Base-by-base conservation (phyloP, 2,888 invertebrate species). In the Ectobius pallidus region DNA sequence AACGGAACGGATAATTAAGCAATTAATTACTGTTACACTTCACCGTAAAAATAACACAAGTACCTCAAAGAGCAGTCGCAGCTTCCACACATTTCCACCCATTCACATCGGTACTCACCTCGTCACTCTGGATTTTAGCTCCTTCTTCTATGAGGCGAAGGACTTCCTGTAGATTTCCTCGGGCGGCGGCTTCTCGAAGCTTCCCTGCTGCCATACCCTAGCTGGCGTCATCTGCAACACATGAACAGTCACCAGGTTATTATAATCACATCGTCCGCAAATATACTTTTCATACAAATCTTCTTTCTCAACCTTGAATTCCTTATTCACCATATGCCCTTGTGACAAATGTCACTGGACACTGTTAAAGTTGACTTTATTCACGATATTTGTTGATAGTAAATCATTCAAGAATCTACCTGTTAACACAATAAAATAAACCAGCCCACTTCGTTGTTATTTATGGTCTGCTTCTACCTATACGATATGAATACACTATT, bases 141-240 rank as follows among this genome's bases (percentile, higher is more conserved):
- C 82, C 82, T 72, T 82, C 83, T 76, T 81, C 80, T 73, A 84
- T 80, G 74, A 83, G 81, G 72, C 82, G 81, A 70, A 81, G 80
- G 73, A 84, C 82, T 78, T 81, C 80, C 78, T 81, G 79, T 74
- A 80, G 81, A 78, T 83, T 83, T 78, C 83, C 84, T 78, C 82
- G 80, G 77, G 81, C 82, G 79, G 82, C 81, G 77, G 84, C 87
- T 78, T 86, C 82, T 77, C 83, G 82, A 78, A 84, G 80, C 80
- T 83, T 82, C 79, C 82, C 83, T 80, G 82, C 83, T 69, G 69
- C 69, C 74, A 71, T 62, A 20, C 61, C 55, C 63, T 61, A 25
- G 42, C 71, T 63, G 63, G 20, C 63, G 62, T 65, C 73, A 73
- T 73, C 73, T 73, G 58, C 52, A 34, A 34, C 11, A 34, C n/a